Percentiles rank a stretch among this genome's conserved stretches.
These are phyloP conservation scores for Atrichornis clamosus DNA, from an alignment of 2,113 vertebrate species.

Conservation along the genomic window DNA sequence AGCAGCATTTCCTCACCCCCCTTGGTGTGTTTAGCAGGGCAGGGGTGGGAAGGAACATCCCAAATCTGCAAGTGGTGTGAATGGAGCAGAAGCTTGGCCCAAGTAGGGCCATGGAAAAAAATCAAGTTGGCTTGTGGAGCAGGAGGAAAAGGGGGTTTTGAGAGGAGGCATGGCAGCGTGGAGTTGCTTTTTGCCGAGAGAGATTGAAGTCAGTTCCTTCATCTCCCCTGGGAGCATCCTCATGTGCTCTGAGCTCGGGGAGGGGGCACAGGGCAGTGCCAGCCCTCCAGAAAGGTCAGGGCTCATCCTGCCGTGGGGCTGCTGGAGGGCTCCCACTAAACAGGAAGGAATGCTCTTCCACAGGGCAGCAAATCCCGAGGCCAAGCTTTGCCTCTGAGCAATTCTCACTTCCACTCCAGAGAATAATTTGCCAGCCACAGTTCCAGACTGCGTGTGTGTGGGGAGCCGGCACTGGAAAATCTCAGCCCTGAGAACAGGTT, in stretches of 20 bases:
- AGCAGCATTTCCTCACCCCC: neutral
- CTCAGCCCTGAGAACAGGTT: neutral
- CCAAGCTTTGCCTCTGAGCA: neutral
- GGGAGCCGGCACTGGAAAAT: neutral
- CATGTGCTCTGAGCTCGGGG: neutral
- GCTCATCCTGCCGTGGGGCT: neutral
- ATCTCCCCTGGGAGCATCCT: neutral
- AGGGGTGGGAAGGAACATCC: neutral
- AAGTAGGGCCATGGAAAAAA: neutral
- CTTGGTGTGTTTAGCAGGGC: neutral
- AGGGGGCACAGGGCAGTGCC: neutral
- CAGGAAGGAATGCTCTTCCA: neutral
- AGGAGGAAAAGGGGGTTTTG: neutral
- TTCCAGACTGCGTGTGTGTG: neutral
- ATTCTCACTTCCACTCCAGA: neutral
- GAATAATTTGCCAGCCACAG: neutral
- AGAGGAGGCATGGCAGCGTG: neutral
- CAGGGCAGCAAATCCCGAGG: neutral
- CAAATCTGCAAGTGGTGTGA: neutral
- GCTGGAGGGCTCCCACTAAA: rapidly evolving
- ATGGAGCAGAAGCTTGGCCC: neutral
- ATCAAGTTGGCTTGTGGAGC: neutral
- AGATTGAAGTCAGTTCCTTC: neutral
- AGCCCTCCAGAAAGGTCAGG: neutral
- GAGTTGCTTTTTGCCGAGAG: neutral